Evolutionary conservation across 1,140 invertebrate genomes (phyloP).

Genomic region (Panagrolaimus sp.): DNA sequence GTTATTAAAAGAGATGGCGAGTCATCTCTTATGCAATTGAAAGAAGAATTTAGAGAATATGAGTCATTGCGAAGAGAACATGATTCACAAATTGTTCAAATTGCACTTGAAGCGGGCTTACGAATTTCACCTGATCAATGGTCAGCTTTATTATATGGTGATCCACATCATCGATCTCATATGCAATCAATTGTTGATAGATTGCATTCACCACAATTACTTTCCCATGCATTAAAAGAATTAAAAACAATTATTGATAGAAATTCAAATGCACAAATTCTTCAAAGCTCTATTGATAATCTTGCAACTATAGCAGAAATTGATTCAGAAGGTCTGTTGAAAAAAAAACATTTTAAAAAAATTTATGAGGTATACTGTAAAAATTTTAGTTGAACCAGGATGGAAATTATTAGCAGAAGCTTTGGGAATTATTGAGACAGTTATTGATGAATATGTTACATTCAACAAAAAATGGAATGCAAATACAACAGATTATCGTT

Average conservation of each 20-base stretch:
- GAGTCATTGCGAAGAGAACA: slow-evolving; percentile 86
- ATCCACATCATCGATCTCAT: slow-evolving; percentile 86
- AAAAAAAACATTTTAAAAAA: slow-evolving; percentile 60
- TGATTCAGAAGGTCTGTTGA: slow-evolving; percentile 65
- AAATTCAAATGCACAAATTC: slow-evolving; percentile 61
- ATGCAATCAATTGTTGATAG: slow-evolving; percentile 93
- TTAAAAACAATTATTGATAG: slow-evolving; percentile 21
- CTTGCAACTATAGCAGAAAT: slow-evolving; percentile 69
- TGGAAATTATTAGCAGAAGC: too few relatives aligned
- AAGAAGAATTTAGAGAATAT: slow-evolving; percentile 92
- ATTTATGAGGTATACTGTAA: background rate
- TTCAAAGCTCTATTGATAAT: slow-evolving; percentile 76
- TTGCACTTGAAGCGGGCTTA: slow-evolving; percentile 92
- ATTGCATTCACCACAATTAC: slow-evolving; percentile 50
- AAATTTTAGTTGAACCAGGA: too few relatives aligned
- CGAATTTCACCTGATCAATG: slow-evolving; percentile 95
- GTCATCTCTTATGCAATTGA: slow-evolving; percentile 94
- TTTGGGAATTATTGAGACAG: slow-evolving; percentile 27
- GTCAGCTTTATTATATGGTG: slow-evolving; percentile 90
- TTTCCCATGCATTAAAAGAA: slow-evolving; percentile 24
- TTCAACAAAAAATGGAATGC: slow-evolving; percentile 61
- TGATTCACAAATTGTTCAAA: slow-evolving; percentile 95
- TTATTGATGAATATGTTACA: slow-evolving; percentile 61
- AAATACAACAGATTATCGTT: too few relatives aligned
- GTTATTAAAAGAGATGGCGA: slow-evolving; percentile 90